Percentiles rank a stretch among this genome's conserved stretches.
Conservation (phyloP, 2,888 invertebrate species). For the Ceriagrion tenellum region DNA sequence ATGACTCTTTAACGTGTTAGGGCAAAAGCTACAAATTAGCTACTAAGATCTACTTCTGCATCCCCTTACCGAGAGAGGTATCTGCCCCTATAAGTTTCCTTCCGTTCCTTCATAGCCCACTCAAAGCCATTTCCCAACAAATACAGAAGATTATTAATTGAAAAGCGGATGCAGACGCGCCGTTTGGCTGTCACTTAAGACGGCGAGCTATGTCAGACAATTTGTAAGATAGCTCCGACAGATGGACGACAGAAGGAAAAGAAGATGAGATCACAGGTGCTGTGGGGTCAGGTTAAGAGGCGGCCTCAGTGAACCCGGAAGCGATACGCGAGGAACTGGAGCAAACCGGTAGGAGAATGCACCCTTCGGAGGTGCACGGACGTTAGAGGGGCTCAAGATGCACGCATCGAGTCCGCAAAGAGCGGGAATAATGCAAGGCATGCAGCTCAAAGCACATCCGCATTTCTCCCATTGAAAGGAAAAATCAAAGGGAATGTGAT, state of each 20-base stretch:
- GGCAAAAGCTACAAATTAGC: too few relatives aligned
- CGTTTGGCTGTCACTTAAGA: neutral
- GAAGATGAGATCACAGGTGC: conserved; percentile 38
- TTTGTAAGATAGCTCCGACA: neutral
- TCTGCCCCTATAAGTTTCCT: neutral
- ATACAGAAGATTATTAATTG: neutral
- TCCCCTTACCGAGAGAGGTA: too few relatives aligned
- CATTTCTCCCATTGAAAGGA: neutral
- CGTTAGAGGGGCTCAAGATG: neutral
- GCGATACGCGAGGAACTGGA: conserved; percentile 28
- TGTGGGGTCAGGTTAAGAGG: conserved; percentile 22
- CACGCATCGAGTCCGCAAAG: neutral
- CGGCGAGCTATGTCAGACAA: neutral
- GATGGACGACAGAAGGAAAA: neutral
- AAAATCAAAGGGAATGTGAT: neutral
- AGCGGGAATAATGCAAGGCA: neutral
- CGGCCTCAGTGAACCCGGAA: neutral
- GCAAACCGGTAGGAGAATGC: neutral
- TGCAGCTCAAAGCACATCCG: neutral
- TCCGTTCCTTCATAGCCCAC: neutral
- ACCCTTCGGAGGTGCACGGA: neutral
- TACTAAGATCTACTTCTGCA: too few relatives aligned
- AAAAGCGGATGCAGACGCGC: too few relatives aligned
- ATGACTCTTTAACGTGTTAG: too few relatives aligned
- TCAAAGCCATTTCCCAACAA: neutral